phyloP scores from a whole-genome alignment of 2,888 invertebrate genomes.

The Myathropa florea region DNA sequence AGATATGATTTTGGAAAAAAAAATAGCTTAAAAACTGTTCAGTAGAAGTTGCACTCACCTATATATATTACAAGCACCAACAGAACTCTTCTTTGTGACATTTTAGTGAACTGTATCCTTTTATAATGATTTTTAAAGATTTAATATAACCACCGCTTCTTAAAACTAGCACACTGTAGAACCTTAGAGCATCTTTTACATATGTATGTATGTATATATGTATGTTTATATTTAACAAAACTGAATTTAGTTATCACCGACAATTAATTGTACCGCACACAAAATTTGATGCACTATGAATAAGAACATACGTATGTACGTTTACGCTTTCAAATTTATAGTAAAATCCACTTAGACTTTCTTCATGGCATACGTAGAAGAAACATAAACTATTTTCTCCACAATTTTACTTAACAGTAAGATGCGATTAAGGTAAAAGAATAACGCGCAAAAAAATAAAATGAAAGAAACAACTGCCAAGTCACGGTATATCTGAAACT shows the following conservation, averaged over 20 bases:
- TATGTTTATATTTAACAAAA: neutral
- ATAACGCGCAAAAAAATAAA: conserved; percentile 19
- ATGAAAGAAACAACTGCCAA: conserved; percentile 56
- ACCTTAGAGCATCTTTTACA: neutral
- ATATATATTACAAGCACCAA: neutral
- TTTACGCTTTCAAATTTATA: neutral
- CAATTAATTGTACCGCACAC: neutral
- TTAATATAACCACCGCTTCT: neutral
- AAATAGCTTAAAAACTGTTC: too few species aligned
- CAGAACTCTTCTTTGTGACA: neutral
- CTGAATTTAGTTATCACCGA: neutral
- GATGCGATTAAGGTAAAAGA: neutral
- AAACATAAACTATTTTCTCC: neutral
- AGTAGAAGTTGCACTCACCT: neutral
- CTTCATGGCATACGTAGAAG: neutral
- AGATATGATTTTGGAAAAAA: too few species aligned
- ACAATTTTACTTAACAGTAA: neutral
- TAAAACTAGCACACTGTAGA: neutral
- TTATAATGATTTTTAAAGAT: neutral
- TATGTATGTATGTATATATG: too few species aligned
- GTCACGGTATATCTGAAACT: conserved; percentile 62
- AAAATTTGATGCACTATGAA: neutral
- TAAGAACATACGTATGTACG: neutral
- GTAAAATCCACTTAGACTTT: neutral
- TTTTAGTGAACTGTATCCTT: neutral